These are phyloP conservation scores for Rhinopithecus roxellana DNA, from an alignment of 2,113 vertebrate genomes.

Conservation along the genomic window DNA sequence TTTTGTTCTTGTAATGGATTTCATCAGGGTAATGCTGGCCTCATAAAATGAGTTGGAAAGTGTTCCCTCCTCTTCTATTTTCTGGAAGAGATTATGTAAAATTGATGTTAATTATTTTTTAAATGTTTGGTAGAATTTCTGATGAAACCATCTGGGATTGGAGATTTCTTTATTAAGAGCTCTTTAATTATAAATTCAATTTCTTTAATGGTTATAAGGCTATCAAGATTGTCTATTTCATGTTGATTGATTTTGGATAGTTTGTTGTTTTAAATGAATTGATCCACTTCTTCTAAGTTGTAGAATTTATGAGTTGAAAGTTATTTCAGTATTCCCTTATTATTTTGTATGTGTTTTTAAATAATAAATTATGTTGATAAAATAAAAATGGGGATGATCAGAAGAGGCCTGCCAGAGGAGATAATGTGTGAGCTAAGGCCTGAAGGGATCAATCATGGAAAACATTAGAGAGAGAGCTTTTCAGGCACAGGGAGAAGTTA, in stretches of 20 bases:
- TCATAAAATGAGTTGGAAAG: slow-evolving; percentile 2
- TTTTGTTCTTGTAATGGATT: neutral
- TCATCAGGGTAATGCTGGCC: neutral
- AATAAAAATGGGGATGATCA: neutral
- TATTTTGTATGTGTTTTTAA: neutral
- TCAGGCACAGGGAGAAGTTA: neutral
- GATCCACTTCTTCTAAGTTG: neutral
- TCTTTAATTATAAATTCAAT: slow-evolving; percentile 65
- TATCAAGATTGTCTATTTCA: slow-evolving; percentile 43
- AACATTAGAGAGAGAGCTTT: neutral
- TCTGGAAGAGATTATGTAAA: slow-evolving; percentile 30
- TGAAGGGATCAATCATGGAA: neutral
- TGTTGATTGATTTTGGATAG: slow-evolving; percentile 17
- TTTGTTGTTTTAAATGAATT: neutral
- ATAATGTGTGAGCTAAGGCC: neutral
- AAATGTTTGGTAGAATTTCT: slow-evolving; percentile 36
- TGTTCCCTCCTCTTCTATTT: neutral
- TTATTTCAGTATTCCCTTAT: neutral
- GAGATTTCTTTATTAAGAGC: neutral
- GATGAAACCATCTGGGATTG: slow-evolving; percentile 14
- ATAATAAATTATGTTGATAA: neutral
- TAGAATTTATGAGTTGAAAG: slow-evolving; percentile 18
- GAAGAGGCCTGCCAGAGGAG: neutral
- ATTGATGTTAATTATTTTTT: slow-evolving; percentile 22
- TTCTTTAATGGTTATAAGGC: slow-evolving; percentile 39